Percentiles rank a stretch among this genome's conserved stretches.
These are phyloP conservation scores for Huso huso DNA, from an alignment of 2,797 vertebrate species.

Conservation along the genomic window DNA sequence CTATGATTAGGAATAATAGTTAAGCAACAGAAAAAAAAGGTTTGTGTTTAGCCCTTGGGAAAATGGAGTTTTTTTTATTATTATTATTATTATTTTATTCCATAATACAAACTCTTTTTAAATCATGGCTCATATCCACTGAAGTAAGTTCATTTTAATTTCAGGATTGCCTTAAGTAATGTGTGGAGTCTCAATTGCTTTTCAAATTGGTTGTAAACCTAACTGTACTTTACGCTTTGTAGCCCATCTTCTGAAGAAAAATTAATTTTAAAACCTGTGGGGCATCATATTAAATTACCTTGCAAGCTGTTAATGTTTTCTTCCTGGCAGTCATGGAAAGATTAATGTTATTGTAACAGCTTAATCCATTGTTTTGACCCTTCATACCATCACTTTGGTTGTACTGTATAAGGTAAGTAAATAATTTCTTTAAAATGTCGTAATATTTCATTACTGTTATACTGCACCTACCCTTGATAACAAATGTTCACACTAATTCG, in stretches of 20 bases:
- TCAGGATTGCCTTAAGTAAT: too few relatives aligned
- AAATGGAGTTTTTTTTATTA: too few relatives aligned
- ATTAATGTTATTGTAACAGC: conserved; percentile 1
- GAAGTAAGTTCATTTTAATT: too few relatives aligned
- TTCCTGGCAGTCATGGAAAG: not conserved
- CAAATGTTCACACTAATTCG: conserved; percentile 14
- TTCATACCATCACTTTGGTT: not conserved
- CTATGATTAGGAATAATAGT: too few relatives aligned
- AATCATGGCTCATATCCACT: too few relatives aligned
- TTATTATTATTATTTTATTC: too few relatives aligned
- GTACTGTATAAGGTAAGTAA: not conserved
- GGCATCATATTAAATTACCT: not conserved
- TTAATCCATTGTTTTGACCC: not conserved
- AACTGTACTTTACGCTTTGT: not conserved
- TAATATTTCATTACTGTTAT: not conserved
- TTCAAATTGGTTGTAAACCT: too few relatives aligned
- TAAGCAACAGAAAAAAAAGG: too few relatives aligned
- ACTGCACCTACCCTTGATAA: not conserved
- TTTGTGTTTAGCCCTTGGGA: too few relatives aligned
- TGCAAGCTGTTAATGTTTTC: not conserved
- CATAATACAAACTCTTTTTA: too few relatives aligned
- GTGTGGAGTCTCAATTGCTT: too few relatives aligned
- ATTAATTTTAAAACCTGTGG: not conserved
- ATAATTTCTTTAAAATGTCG: not conserved
- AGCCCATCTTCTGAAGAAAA: not conserved